These are phyloP conservation scores for Corynorhinus townsendii DNA, from an alignment of 2,113 vertebrate species.

Conservation along the genomic window DNA sequence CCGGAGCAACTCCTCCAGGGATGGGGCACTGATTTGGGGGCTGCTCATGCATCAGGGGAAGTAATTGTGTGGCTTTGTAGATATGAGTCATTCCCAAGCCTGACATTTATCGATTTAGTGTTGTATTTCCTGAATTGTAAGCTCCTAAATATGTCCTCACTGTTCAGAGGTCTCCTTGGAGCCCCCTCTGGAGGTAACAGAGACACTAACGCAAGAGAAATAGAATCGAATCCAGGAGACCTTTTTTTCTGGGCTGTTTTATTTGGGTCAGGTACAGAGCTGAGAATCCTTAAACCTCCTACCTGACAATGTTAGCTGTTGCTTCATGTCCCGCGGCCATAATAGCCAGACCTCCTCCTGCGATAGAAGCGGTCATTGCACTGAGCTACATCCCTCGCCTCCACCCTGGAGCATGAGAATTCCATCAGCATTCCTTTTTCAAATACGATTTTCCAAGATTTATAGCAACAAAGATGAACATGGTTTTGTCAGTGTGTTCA, in stretches of 20 bases:
- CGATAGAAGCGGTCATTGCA: background rate
- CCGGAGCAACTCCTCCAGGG: background rate
- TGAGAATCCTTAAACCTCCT: background rate
- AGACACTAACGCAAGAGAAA: background rate
- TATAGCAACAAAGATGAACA: background rate
- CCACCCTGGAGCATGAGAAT: background rate
- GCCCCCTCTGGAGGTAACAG: background rate
- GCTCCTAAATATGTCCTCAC: background rate
- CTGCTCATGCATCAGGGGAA: background rate
- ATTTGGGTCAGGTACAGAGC: background rate
- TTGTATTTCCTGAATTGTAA: background rate
- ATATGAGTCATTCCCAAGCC: background rate
- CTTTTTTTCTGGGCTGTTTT: background rate
- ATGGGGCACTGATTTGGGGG: background rate
- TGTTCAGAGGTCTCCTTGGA: background rate
- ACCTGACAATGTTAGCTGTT: background rate
- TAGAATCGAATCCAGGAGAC: background rate
- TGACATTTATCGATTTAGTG: background rate
- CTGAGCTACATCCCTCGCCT: background rate
- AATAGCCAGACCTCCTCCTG: background rate
- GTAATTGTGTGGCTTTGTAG: background rate
- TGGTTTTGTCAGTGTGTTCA: constrained; percentile 13
- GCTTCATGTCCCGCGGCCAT: background rate
- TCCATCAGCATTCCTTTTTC: constrained; percentile 22
- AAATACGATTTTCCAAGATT: background rate